Evolutionary conservation across 2,113 vertebrate species (phyloP).

Genomic region (Phocoena phocoena): DNA sequence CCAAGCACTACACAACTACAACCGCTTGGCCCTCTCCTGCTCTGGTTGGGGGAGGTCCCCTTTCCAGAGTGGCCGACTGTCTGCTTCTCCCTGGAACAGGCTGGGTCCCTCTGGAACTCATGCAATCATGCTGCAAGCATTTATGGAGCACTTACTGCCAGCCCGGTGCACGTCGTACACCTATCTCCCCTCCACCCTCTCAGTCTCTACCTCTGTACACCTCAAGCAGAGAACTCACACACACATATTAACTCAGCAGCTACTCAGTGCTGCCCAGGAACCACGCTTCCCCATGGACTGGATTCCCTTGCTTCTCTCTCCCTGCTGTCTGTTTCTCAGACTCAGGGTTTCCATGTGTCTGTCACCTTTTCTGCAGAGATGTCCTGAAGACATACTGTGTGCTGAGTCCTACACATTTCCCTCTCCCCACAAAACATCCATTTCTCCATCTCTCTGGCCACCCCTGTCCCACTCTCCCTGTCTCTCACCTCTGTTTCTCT

Average conservation of each 20-base stretch:
- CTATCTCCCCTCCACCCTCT: neutral
- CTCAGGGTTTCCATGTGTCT: neutral
- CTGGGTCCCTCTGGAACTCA: neutral
- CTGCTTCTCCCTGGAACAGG: neutral
- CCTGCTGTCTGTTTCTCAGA: neutral
- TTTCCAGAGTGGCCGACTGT: neutral
- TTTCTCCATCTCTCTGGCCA: neutral
- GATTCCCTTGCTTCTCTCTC: neutral
- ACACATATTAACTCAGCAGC: neutral
- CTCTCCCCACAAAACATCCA: neutral
- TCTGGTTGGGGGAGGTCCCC: neutral
- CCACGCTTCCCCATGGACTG: neutral
- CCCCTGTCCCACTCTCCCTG: neutral
- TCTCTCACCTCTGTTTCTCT: neutral
- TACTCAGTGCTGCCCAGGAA: neutral
- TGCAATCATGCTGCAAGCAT: neutral
- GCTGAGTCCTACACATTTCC: neutral
- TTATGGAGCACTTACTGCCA: neutral
- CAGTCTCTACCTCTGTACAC: neutral
- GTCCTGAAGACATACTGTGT: neutral
- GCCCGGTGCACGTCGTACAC: too few species aligned
- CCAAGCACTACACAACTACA: neutral
- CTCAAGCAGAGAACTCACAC: neutral
- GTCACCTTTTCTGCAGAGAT: neutral
- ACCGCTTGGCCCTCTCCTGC: neutral